Base-by-base conservation (phyloP, 2,888 invertebrate genomes). In the Pachycephus smyrnensis region DNA sequence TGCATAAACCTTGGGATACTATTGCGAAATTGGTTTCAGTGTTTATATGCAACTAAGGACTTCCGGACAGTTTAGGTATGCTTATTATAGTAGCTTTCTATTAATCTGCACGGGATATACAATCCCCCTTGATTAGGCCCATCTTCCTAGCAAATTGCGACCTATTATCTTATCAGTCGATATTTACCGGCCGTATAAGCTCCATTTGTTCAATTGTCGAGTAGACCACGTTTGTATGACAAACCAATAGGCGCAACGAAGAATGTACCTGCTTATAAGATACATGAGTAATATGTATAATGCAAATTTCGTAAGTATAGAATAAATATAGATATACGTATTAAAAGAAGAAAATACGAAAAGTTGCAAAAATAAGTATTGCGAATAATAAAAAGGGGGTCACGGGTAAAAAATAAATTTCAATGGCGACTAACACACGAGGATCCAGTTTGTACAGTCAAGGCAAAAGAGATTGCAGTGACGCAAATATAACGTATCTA, bases 111-210 rank as follows among this genome's bases (percentile, higher is more conserved):
- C 81, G 82, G 81, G 81, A 74, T 81, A 80, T 77, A 79, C 75
- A 76, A 55, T 23, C 23, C 9, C 23, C 23, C 35, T 75, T 55
- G 75, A 78, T 75, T 78, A 71, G 75, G 73, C 75, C 79, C 77
- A 78, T 80, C 74, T 76, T 71, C 75, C 81, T 80, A 81, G 81
- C 83, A 84, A 88, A 89, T 88, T 88, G 85, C 84, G 85, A 84
- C 81, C 87, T 83, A 87, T 88, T 90, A 90, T 89, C 90, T 90
- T 89, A 90, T 89, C 89, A 88, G 84, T 82, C 83, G 84, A 86
- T 88, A 88, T 88, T 88, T 89, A 85, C 85, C 84, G 79, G 80
- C 84, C 55, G 55, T 86, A 84, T 82, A 83, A 83, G 83, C 84
- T 76, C 79, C 83, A 84, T 84, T 84, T 85, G 82, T 82, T 83